phyloP scores from a whole-genome alignment of 2,797 vertebrate species.

The Catamblyrhynchus diadema region DNA sequence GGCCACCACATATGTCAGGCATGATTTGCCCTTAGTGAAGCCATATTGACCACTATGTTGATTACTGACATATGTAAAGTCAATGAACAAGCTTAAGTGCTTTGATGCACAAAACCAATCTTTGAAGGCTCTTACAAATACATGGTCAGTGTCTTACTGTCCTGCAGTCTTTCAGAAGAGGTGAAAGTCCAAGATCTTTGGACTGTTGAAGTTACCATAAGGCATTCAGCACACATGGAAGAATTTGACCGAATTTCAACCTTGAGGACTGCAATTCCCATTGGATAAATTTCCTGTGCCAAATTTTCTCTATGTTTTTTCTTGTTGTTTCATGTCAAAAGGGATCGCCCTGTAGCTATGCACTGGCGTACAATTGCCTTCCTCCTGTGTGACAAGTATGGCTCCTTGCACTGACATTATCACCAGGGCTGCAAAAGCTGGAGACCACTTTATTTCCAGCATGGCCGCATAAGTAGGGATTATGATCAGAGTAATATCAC shows the following conservation, averaged over 20 bases:
- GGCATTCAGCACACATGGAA: neutral
- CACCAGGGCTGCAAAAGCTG: neutral
- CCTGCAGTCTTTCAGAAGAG: neutral
- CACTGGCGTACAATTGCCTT: neutral
- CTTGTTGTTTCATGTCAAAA: neutral
- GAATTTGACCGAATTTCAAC: neutral
- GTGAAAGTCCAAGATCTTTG: neutral
- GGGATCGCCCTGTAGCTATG: neutral
- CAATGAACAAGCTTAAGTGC: neutral
- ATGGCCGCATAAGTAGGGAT: neutral
- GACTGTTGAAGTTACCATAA: neutral
- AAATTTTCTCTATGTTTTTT: neutral
- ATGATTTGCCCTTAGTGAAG: neutral
- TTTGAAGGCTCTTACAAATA: neutral
- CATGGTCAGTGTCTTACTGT: neutral
- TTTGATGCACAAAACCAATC: neutral
- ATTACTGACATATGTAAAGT: neutral
- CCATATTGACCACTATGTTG: neutral
- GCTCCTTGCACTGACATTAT: neutral
- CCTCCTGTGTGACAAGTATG: neutral
- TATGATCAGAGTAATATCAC: neutral
- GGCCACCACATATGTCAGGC: neutral
- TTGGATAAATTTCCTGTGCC: neutral
- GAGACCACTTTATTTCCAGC: neutral
- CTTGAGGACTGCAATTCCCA: neutral